phyloP scores from a whole-genome alignment of 2,113 vertebrate genomes.

The Rhinolophus ferrumequinum region DNA sequence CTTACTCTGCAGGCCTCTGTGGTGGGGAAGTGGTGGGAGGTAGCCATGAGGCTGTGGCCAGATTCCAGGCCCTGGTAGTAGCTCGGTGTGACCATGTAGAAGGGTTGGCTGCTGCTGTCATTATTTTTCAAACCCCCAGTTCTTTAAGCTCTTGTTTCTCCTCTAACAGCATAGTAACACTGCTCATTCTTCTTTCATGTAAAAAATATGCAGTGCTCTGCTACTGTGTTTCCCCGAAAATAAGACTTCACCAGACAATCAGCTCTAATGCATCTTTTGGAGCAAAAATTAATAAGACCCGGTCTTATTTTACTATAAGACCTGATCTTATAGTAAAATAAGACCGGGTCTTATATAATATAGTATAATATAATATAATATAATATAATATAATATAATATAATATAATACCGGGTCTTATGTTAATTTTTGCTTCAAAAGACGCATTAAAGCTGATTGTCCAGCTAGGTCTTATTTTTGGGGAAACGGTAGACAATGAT shows the following conservation, averaged over 20 bases:
- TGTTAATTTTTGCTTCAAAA: no score
- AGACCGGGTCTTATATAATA: no score
- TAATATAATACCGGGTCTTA: no score
- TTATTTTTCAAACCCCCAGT: not conserved
- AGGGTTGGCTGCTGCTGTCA: not conserved
- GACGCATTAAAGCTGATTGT: no score
- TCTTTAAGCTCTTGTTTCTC: not conserved
- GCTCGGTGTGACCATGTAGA: not conserved
- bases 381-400: no score
- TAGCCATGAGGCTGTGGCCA: not conserved
- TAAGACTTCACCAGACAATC: no score
- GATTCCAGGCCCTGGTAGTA: not conserved
- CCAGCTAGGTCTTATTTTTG: no score
- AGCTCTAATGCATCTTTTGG: no score
- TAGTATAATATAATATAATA: no score
- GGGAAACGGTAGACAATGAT: not conserved
- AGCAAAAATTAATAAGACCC: no score
- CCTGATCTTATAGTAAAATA: no score
- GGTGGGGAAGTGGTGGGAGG: not conserved
- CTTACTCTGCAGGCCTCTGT: constrained; percentile 89
- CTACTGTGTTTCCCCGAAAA: not conserved
- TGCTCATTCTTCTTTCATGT: not conserved
- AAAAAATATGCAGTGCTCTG: not conserved
- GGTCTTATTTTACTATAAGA: no score
- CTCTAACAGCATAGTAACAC: not conserved